These are phyloP conservation scores for Chirona hameri DNA, from an alignment of 2,888 invertebrate species.

Conservation along the genomic window DNA sequence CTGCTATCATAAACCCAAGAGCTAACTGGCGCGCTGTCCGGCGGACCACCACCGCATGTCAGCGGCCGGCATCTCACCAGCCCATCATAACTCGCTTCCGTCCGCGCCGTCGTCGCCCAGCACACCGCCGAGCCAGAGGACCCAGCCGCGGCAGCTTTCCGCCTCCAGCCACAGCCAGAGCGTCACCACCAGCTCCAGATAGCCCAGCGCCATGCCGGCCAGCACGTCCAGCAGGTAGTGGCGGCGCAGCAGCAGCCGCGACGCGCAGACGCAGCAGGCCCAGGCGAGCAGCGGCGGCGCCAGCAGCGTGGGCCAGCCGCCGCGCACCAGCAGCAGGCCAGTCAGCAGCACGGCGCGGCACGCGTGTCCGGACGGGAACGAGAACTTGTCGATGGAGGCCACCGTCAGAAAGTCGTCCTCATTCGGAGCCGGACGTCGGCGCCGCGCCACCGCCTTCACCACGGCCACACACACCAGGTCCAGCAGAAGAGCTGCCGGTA, in stretches of 20 bases:
- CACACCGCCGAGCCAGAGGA: conserved; percentile 62
- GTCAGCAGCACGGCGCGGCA: conserved; percentile 63
- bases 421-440: conserved; percentile 68
- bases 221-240: conserved; percentile 83
- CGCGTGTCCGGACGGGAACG: conserved; percentile 93
- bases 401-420: conserved; percentile 62
- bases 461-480: conserved; percentile 74
- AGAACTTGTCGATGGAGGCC: conserved; percentile 80
- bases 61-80: no score
- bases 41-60: no score
- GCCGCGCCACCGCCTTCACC: conserved; percentile 69
- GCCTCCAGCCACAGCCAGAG: conserved; percentile 67
- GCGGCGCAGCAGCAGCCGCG: conserved; percentile 74
- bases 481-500: conserved; percentile 71
- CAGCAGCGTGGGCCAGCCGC: conserved; percentile 28
- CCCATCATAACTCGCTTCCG: not conserved
- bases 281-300: conserved; percentile 59
- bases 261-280: conserved; percentile 68
- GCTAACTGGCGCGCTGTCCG: no score
- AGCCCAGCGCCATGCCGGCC: conserved; percentile 69
- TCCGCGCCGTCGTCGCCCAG: conserved; percentile 54
- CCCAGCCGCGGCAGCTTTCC: conserved; percentile 57
- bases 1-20: no score
- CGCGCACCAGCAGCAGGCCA: conserved; percentile 35
- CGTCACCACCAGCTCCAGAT: conserved; percentile 61